phyloP scores from a whole-genome alignment of 2,113 vertebrate species.

The Martes martes region DNA sequence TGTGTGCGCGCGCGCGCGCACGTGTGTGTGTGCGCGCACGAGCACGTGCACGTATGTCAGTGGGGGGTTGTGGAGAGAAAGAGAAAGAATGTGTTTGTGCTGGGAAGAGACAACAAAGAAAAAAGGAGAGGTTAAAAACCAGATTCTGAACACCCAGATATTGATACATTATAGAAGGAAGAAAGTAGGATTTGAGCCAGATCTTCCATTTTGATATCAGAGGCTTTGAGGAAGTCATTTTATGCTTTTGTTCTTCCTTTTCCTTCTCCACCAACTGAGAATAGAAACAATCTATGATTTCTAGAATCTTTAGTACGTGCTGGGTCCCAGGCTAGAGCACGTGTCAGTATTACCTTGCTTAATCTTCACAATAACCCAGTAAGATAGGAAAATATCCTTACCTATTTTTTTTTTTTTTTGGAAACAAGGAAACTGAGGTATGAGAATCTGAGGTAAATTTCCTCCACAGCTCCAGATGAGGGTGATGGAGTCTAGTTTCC shows the following conservation, averaged over 20 bases:
- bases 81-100: rapidly evolving
- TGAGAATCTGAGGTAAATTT: not conserved
- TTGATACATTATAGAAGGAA: not conserved
- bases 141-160: not conserved
- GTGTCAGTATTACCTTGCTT: not conserved
- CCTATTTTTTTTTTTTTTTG: not conserved
- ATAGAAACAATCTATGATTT: not conserved
- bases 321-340: not conserved
- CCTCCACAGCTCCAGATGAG: not conserved
- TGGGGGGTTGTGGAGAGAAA: not conserved
- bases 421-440: not conserved
- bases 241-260: not conserved
- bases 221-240: not conserved
- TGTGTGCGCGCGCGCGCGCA: not conserved
- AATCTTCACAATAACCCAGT: not conserved
- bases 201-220: not conserved
- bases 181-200: not conserved
- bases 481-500: not conserved
- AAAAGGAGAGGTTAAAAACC: not conserved
- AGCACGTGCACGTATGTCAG: too few species aligned
- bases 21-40: too few species aligned
- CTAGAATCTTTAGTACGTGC: not conserved
- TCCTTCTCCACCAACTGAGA: not conserved
- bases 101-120: not conserved
- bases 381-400: not conserved